Evolutionary conservation across 1,140 invertebrate species (phyloP), one percentile per base, ranked within the genome.

Genomic region (Zaprionus gabonicus): DNA sequence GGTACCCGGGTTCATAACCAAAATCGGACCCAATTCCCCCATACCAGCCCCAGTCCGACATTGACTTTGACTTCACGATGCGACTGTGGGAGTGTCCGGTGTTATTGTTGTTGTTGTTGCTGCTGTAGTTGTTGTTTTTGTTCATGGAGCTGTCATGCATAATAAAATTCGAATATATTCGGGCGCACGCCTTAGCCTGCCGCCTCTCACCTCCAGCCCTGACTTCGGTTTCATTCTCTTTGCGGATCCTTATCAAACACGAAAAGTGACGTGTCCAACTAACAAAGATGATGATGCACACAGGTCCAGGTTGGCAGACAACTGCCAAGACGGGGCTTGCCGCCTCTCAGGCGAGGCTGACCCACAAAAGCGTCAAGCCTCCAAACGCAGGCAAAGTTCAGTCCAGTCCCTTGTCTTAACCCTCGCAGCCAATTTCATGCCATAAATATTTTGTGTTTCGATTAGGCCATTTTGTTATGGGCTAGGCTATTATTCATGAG

Each of bases 161-260:
- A 88, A 88, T 88, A 88, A 88, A 88, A 88, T 90, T 88, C 78
- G 85, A 88, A 88, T 88, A 83, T 88, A 87, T 87, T 83, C 81
- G 84, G 76, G 60, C 78, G 85, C 80, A 88, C 80, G 84, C 84
- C 84, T 87, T 87, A 71, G 78, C 73, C 76, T 78, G 71, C 69
- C 63, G 66, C 36, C 57, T 31, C 17, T 7, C 13, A 34, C 13
- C 27, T n/a, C 7, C 38, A 4, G 20, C 38, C 17, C 77, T 57
- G 59, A 36, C 55, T 53, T 74, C 44, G 65, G 51, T 53, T 65
- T 71, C 78, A 71, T 88, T 88, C 78, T 84, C 81, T 64, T 77
- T 84, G 85, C 84, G 84, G 84, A 88, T 88, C 84, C 84, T 88
- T 88, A 88, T 88, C 84, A 88, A 88, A 88, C 85, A 90, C 79